A percentile compares a stretch with the other conserved stretches of the same genome.
Evolutionary conservation across 1,140 invertebrate genomes (phyloP).

Genomic region (Tyrophagus putrescentiae): DNA sequence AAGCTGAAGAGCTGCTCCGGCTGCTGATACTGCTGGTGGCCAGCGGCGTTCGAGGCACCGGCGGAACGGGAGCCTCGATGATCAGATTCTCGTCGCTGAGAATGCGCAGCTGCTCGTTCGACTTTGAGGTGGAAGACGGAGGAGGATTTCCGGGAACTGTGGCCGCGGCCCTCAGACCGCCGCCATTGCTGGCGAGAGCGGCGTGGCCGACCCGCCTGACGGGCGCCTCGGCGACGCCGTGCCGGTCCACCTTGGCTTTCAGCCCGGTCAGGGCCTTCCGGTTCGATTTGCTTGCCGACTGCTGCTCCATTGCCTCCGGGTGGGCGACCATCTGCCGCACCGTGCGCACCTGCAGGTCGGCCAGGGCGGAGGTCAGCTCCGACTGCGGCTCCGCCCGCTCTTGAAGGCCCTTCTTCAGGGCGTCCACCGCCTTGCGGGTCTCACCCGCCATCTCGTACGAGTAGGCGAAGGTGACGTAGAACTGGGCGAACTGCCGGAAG

Average conservation of each 20-base stretch:
- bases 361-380: not conserved
- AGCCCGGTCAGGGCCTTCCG: constrained; percentile 8
- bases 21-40: too few species aligned
- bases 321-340: constrained; percentile 29
- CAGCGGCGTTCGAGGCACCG: constrained; percentile 3
- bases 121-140: not conserved
- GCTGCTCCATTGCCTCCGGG: not conserved
- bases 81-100: constrained; percentile 1
- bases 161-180: not conserved
- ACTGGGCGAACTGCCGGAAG: not conserved
- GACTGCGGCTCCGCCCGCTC: constrained; percentile 1
- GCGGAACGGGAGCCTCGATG: constrained; percentile 1
- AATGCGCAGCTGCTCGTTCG: not conserved
- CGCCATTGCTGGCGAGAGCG: not conserved
- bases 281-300: constrained; percentile 39
- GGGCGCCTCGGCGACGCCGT: constrained; percentile 6
- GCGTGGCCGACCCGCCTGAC: not conserved
- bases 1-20: too few species aligned
- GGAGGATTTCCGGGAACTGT: not conserved
- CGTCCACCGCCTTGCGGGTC: not conserved
- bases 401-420: constrained; percentile 1
- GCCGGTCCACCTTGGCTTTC: constrained; percentile 2
- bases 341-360: constrained; percentile 2
- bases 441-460: constrained; percentile 16
- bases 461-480: constrained; percentile 15